A percentile compares a stretch with the other conserved stretches of the same genome.
These are phyloP conservation scores for Drosophila multiciliata DNA, from an alignment of 2,888 invertebrate species.

Conservation along the genomic window DNA sequence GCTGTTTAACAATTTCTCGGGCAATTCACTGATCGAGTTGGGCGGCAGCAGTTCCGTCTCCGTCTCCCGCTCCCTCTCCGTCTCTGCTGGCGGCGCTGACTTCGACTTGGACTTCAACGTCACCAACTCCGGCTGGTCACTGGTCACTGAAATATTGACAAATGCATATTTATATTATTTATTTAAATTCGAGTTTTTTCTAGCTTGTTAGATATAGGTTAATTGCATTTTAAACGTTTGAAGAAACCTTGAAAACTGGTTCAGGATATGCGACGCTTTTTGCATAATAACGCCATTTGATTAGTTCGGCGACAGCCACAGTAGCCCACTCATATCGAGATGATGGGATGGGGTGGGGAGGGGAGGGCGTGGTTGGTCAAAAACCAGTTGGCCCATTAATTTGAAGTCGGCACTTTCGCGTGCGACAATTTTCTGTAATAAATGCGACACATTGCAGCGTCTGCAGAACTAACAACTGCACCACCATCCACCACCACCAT, in stretches of 20 bases:
- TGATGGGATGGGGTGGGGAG: constrained; percentile 48
- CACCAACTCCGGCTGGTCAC: constrained; percentile 18
- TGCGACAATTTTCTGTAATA: constrained; percentile 69
- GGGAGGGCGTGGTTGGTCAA: constrained; percentile 57
- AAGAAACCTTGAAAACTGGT: constrained; percentile 75
- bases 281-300: constrained; percentile 78
- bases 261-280: constrained; percentile 60
- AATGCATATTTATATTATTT: constrained; percentile 27
- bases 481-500: constrained; percentile 14
- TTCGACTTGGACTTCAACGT: constrained; percentile 36
- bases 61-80: constrained; percentile 66
- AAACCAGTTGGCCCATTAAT: constrained; percentile 71
- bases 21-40: constrained; percentile 88
- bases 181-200: constrained; percentile 10
- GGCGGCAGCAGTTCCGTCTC: constrained; percentile 86
- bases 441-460: constrained; percentile 78
- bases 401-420: constrained; percentile 66
- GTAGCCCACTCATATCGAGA: constrained; percentile 40
- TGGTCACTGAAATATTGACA: constrained; percentile 38
- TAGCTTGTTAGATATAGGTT: constrained; percentile 57
- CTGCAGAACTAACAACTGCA: constrained; percentile 58
- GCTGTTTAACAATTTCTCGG: constrained; percentile 88
- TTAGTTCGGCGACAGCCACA: constrained; percentile 68
- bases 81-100: constrained; percentile 15
- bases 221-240: constrained; percentile 75